Evolutionary conservation across 2,113 vertebrate genomes (phyloP).

Genomic region (Anhinga rufa): DNA sequence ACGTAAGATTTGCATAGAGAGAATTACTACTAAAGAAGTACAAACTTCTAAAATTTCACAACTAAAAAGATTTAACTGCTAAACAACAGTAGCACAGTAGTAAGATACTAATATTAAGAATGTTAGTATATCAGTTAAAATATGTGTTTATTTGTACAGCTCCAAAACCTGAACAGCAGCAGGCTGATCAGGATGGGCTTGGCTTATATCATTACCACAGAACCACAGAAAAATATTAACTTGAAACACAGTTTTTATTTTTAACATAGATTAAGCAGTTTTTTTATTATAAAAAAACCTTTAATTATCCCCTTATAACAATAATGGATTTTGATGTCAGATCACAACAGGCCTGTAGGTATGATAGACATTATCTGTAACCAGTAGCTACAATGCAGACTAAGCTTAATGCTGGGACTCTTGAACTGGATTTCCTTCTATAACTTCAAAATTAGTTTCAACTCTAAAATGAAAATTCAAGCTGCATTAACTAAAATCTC

Average conservation of each 20-base stretch:
- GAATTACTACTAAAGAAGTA: slow-evolving; percentile 40
- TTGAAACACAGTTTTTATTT: slow-evolving; percentile 60
- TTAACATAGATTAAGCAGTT: slow-evolving; percentile 41
- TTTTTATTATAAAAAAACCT: slow-evolving; percentile 36
- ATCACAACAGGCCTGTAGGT: slow-evolving; percentile 34
- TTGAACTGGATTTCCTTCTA: not conserved
- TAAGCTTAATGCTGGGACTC: slow-evolving; percentile 17
- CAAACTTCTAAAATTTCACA: slow-evolving; percentile 33
- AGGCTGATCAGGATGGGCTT: not conserved
- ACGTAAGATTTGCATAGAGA: slow-evolving; percentile 48
- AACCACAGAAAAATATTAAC: slow-evolving; percentile 52
- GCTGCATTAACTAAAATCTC: slow-evolving; percentile 15
- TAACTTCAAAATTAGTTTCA: not conserved
- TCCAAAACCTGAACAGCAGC: slow-evolving; percentile 3
- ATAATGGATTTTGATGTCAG: not conserved
- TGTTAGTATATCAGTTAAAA: not conserved
- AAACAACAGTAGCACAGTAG: slow-evolving; percentile 24
- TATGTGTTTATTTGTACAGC: not conserved
- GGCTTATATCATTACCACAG: slow-evolving; percentile 37
- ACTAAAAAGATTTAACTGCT: slow-evolving; percentile 22
- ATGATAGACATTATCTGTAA: slow-evolving; percentile 14
- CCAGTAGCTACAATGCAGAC: slow-evolving; percentile 37
- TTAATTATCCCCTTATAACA: slow-evolving; percentile 60
- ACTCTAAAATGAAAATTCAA: not conserved
- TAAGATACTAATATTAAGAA: slow-evolving; percentile 26